These are phyloP conservation scores for Ornithoptera alexandrae DNA, from an alignment of 2,888 invertebrate species.

Conservation along the genomic window DNA sequence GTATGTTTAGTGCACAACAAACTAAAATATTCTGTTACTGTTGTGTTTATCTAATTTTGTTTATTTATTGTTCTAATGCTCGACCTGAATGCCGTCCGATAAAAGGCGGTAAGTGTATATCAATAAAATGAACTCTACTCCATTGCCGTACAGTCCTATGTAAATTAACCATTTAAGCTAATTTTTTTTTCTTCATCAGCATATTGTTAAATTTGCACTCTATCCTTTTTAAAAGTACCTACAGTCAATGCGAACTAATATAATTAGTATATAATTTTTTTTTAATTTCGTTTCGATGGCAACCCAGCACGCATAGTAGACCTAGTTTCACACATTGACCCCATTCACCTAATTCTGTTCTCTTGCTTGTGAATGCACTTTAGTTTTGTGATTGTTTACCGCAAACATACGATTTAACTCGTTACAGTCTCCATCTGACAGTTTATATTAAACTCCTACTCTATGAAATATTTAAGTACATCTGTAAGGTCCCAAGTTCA, in stretches of 20 bases:
- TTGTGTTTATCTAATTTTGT: constrained; percentile 3
- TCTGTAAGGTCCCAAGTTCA: too few species aligned
- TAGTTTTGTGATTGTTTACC: too few species aligned
- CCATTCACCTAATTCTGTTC: too few species aligned
- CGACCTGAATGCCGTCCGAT: constrained; percentile 14
- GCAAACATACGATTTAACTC: too few species aligned
- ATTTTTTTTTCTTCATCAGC: background rate
- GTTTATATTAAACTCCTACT: too few species aligned
- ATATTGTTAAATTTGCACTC: background rate
- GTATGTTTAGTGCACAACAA: too few species aligned
- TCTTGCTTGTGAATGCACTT: too few species aligned
- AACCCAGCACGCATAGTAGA: constrained; percentile 13
- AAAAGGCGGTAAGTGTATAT: constrained; percentile 20
- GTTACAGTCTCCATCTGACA: too few species aligned
- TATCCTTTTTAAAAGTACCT: background rate
- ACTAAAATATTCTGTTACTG: too few species aligned
- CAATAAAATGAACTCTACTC: background rate
- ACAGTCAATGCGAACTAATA: background rate
- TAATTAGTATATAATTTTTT: background rate
- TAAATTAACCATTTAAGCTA: background rate
- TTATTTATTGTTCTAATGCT: constrained; percentile 15
- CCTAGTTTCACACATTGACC: background rate
- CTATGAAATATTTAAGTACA: too few species aligned
- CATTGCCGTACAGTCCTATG: background rate
- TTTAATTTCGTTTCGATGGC: constrained; percentile 10